Conservation (phyloP, 2,113 vertebrate genomes). For the Oxyura jamaicensis region DNA sequence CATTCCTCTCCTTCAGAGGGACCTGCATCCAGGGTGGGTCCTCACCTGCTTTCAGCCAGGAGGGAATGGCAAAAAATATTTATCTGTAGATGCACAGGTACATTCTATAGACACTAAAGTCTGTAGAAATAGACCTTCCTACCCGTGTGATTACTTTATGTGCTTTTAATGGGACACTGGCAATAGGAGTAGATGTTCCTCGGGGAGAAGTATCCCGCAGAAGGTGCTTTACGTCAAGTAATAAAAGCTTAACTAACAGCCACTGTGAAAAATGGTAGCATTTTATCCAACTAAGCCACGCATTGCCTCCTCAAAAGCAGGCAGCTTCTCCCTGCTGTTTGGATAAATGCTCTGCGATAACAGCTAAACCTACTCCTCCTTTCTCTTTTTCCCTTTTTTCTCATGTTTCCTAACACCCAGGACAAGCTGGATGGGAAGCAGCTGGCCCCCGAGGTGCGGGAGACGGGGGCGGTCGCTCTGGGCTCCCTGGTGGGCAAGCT, state of each 20-base stretch:
- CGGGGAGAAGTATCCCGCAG: neutral
- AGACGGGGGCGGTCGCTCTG: slow-evolving; percentile 33
- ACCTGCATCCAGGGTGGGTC: fast-evolving
- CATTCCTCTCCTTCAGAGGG: neutral
- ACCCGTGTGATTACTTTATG: neutral
- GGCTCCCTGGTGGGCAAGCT: slow-evolving; percentile 71
- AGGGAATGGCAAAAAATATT: neutral
- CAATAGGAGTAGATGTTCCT: neutral
- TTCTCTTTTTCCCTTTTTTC: fast-evolving
- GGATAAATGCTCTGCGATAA: neutral
- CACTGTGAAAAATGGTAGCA: neutral
- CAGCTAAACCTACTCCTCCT: neutral
- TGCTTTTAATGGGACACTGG: neutral
- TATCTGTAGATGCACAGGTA: neutral
- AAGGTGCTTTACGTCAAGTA: neutral
- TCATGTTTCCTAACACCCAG: neutral
- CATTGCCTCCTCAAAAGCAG: neutral
- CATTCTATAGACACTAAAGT: neutral
- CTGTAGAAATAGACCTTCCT: neutral
- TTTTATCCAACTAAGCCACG: neutral
- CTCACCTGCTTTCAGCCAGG: neutral
- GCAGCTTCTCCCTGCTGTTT: neutral
- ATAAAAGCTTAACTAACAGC: neutral
- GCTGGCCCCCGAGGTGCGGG: neutral
- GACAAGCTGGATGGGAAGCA: slow-evolving; percentile 58